Evolutionary conservation across 2,888 invertebrate genomes (phyloP), one percentile per base, ranked within the genome.

Genomic region (Ennomos fuscantarius): DNA sequence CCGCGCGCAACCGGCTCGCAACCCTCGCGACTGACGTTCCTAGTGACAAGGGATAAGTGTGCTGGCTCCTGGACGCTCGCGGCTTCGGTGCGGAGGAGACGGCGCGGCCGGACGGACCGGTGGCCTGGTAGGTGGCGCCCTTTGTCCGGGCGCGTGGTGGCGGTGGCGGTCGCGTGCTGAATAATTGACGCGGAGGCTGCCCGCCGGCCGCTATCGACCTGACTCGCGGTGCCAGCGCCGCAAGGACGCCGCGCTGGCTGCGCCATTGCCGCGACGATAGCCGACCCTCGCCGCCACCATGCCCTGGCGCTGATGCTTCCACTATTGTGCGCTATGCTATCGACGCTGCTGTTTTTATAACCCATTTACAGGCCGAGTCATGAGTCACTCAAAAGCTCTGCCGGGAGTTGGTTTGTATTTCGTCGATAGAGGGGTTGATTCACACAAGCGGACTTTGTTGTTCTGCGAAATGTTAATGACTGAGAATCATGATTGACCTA

Each of bases 151-250:
- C 76, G 78, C 79, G 81, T 76, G 82, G 78, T 76, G 81, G 74
- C 67, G 76, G 81, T 74, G 78, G 80, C 76, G 81, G 80, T 82
- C 78, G 84, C 84, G 82, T 86, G 89, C 81, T 89, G 87, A 90
- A 89, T 89, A 87, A 88, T 88, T 87, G 86, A 89, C 78, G 84
- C 84, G 82, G 86, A 87, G 88, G 84, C 86, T 87, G 87, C 78
- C 81, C 80, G 81, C 76, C 55, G 89, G 91, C 89, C 91, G 87
- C 87, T 89, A 92, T 91, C 93, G 92, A 92, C 93, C 92, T 87
- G 89, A 84, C 87, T 82, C 75, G 83, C 82, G 78, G 83, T 76
- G 81, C 85, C 82, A 75, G 80, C 79, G 76, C 77, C 79, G 84
- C 90, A 87, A 89, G 89, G 90, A 85, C 89, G 87, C 86, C 89